These are phyloP conservation scores for Sminthurides bifidus DNA, from an alignment of 1,140 invertebrate genomes.

Conservation along the genomic window DNA sequence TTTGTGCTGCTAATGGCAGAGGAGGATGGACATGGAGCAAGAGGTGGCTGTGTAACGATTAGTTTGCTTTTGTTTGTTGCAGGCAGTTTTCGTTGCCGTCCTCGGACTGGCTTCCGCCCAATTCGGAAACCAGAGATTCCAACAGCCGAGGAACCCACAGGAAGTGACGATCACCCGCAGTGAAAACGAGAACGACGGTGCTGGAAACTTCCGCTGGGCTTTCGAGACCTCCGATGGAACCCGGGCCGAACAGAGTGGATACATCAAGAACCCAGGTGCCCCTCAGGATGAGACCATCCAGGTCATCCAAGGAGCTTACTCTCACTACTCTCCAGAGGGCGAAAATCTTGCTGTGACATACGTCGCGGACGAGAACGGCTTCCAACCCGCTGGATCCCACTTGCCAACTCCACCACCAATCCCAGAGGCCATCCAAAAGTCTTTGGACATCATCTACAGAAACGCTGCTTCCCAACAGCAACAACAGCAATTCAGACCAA, in stretches of 20 bases:
- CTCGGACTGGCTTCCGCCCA: constrained; percentile 17
- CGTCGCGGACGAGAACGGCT: constrained; percentile 22
- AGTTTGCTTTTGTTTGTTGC: too few relatives aligned
- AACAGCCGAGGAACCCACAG: constrained; percentile 6
- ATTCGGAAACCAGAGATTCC: constrained; percentile 6
- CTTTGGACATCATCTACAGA: constrained; percentile 5
- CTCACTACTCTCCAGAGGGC: constrained; percentile 11
- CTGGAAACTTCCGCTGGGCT: constrained; percentile 21
- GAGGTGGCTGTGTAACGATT: too few relatives aligned
- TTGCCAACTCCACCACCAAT: constrained; percentile 25
- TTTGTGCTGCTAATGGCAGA: too few relatives aligned
- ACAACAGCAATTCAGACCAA: too few relatives aligned
- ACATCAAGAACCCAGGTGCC: constrained; percentile 11
- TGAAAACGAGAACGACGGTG: constrained; percentile 25
- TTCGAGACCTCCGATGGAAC: constrained; percentile 23
- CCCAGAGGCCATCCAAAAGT: constrained; percentile 18
- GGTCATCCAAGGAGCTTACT: constrained; percentile 21
- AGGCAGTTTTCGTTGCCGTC: constrained; percentile 15
- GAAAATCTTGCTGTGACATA: constrained; percentile 15
- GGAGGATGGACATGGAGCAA: too few relatives aligned
- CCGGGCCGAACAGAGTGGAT: constrained; percentile 20
- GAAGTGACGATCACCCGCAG: constrained; percentile 17
- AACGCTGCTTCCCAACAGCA: neutral
- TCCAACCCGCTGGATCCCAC: constrained; percentile 18
- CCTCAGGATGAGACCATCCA: constrained; percentile 21